A percentile compares a stretch with the other conserved stretches of the same genome.
Evolutionary conservation across 2,113 vertebrate genomes (phyloP).

Genomic region (Ifrita kowaldi): DNA sequence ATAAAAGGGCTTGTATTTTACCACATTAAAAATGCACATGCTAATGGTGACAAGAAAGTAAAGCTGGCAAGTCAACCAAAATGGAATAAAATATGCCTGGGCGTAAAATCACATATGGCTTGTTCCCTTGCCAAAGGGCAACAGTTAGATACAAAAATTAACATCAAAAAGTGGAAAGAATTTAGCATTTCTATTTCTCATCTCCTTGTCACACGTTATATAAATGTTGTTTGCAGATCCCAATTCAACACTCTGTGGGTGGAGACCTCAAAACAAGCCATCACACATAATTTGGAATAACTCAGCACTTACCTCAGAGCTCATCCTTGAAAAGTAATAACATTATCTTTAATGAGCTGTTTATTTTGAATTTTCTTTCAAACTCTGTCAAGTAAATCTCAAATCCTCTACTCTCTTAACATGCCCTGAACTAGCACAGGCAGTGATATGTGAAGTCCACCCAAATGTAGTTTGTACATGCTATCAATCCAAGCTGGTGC

Average conservation of each 20-base stretch:
- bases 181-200: slow-evolving; percentile 26
- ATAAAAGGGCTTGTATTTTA: background rate
- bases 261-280: slow-evolving; percentile 52
- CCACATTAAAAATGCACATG: background rate
- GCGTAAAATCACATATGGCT: background rate
- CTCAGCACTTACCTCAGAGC: slow-evolving; percentile 46
- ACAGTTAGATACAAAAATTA: slow-evolving; percentile 15
- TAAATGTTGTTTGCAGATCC: slow-evolving; percentile 16
- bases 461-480: background rate
- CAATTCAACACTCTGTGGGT: slow-evolving; percentile 18
- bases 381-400: slow-evolving; percentile 35
- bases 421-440: background rate
- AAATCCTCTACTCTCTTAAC: slow-evolving; percentile 1
- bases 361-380: slow-evolving; percentile 44
- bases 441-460: background rate
- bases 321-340: slow-evolving; percentile 31
- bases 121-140: background rate
- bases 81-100: background rate
- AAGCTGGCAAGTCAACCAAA: background rate
- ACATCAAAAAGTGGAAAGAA: slow-evolving; percentile 18
- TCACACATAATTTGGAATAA: slow-evolving; percentile 54
- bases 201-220: background rate
- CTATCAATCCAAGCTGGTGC: background rate
- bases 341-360: slow-evolving; percentile 27
- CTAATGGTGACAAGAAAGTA: background rate